Conservation (phyloP, 2,113 vertebrate genomes). For the Bos javanicus region DNA sequence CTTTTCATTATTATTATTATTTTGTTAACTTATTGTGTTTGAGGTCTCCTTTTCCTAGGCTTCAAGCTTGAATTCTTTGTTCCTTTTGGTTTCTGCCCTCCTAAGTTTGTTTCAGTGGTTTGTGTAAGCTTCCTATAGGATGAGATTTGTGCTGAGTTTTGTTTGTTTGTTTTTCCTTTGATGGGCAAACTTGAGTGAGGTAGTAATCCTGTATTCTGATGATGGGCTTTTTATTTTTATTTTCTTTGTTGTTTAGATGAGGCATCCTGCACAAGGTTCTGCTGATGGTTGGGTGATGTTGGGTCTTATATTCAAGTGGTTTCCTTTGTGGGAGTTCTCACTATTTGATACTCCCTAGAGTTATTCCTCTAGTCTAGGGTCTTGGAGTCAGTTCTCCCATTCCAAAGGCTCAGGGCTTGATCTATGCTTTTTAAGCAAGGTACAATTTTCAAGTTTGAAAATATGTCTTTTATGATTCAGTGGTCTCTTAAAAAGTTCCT, state of each 20-base stretch:
- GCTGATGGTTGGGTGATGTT: background rate
- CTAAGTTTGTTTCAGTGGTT: background rate
- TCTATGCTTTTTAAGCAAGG: background rate
- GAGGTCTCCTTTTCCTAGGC: background rate
- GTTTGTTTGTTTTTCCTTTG: background rate
- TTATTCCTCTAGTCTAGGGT: background rate
- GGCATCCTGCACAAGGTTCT: background rate
- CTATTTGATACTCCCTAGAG: background rate
- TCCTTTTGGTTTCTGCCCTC: background rate
- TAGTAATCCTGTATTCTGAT: background rate
- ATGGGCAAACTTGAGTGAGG: background rate
- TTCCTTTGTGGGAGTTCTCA: background rate
- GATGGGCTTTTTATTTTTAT: background rate
- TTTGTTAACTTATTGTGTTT: background rate
- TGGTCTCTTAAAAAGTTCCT: background rate
- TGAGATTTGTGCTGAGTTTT: background rate
- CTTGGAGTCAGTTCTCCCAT: background rate
- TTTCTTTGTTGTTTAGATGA: background rate
- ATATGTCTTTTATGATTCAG: background rate
- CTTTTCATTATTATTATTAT: background rate
- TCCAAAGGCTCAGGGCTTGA: background rate
- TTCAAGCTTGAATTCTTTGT: background rate
- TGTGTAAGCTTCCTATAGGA: background rate
- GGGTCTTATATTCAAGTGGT: background rate
- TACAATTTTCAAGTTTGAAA: background rate